Evolutionary conservation across 2,797 vertebrate species (phyloP).

Genomic region (Anniella stebbinsi): DNA sequence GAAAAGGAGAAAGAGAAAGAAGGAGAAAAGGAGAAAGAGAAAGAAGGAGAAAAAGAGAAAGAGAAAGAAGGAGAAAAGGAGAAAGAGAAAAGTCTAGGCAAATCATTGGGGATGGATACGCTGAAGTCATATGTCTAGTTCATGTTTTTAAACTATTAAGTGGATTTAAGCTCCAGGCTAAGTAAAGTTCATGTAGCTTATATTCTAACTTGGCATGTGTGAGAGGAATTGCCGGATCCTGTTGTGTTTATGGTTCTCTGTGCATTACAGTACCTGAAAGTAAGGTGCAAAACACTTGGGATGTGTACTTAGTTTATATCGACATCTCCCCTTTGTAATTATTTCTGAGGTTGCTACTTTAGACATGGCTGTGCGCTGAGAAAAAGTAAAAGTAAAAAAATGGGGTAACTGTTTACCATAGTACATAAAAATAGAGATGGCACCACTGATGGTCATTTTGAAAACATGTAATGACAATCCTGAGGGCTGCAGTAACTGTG

Average conservation of each 20-base stretch:
- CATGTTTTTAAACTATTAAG: background rate
- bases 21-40: background rate
- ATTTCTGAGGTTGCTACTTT: too few relatives aligned
- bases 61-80: too few relatives aligned
- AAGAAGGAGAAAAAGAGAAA: background rate
- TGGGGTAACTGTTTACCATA: too few relatives aligned
- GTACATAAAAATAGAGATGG: too few relatives aligned
- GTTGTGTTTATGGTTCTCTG: too few relatives aligned
- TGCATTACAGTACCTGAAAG: too few relatives aligned
- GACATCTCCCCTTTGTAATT: too few relatives aligned
- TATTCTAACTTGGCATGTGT: background rate
- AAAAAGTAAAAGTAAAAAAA: too few relatives aligned
- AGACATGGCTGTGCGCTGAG: too few relatives aligned
- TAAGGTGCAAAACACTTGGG: too few relatives aligned
- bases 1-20: background rate
- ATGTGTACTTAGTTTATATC: too few relatives aligned
- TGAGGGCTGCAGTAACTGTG: background rate
- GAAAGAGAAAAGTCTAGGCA: background rate
- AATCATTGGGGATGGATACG: too few relatives aligned
- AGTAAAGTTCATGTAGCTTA: background rate
- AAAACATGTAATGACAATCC: background rate
- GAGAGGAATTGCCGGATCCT: background rate
- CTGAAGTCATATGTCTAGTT: background rate
- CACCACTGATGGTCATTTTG: background rate
- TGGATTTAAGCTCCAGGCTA: background rate